A percentile compares a stretch with the other conserved stretches of the same genome.
Evolutionary conservation across 1,140 invertebrate genomes (phyloP).

Genomic region (Harpegnathos saltator): DNA sequence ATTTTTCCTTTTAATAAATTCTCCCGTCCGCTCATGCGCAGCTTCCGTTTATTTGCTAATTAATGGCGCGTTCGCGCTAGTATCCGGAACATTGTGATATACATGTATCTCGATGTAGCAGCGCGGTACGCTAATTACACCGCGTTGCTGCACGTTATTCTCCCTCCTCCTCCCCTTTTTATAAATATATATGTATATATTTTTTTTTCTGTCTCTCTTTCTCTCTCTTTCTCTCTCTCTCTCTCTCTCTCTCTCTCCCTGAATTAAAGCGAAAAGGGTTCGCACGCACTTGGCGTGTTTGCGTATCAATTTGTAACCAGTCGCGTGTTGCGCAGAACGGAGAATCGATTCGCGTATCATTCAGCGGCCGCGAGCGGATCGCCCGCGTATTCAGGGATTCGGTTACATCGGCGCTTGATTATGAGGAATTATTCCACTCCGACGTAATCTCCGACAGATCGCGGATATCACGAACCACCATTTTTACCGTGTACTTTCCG

Average conservation of each 20-base stretch:
- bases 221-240: neutral
- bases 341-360: constrained; percentile 11
- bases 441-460: neutral
- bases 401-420: constrained; percentile 8
- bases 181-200: no score
- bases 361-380: neutral
- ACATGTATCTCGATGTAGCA: neutral
- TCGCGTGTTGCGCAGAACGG: neutral
- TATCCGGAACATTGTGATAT: constrained; percentile 29
- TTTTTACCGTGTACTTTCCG: neutral
- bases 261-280: constrained; percentile 22
- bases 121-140: constrained; percentile 39
- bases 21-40: constrained; percentile 36
- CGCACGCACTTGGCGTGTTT: neutral
- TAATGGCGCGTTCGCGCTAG: constrained; percentile 38
- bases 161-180: neutral
- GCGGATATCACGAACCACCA: neutral
- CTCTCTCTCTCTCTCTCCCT: neutral
- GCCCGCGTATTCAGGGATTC: neutral
- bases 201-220: neutral
- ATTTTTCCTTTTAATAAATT: constrained; percentile 44
- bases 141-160: neutral
- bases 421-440: neutral
- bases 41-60: constrained; percentile 52
- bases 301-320: constrained; percentile 13